A percentile compares a stretch with the other conserved stretches of the same genome.
phyloP scores from a whole-genome alignment of 2,797 vertebrate species.

The Acanthiza pusilla region DNA sequence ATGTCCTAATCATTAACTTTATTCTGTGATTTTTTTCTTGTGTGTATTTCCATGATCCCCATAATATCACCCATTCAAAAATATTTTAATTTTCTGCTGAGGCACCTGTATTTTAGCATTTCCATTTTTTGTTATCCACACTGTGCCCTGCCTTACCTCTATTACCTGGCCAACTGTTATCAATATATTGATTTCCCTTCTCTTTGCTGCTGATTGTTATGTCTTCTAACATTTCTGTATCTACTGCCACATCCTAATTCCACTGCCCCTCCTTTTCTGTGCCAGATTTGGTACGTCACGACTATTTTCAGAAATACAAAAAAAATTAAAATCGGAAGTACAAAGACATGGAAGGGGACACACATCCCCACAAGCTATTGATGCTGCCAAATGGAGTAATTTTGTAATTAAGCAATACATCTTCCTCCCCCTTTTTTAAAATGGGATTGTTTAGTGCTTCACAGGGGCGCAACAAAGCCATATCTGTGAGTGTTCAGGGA shows the following conservation, averaged over 20 bases:
- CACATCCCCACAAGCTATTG: background rate
- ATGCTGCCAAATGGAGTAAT: background rate
- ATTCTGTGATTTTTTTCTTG: background rate
- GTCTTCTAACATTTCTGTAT: background rate
- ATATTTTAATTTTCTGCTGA: background rate
- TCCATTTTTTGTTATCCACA: background rate
- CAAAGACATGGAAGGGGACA: background rate
- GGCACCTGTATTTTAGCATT: background rate
- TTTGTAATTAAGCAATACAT: background rate
- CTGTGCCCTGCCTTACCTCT: background rate
- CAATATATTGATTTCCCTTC: background rate
- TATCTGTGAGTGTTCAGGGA: background rate
- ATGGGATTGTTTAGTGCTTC: background rate
- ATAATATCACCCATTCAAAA: background rate
- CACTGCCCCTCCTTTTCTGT: background rate
- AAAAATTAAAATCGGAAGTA: background rate
- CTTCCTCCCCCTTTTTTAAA: background rate
- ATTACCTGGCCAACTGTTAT: background rate
- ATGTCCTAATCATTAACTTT: background rate
- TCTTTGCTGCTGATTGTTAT: background rate
- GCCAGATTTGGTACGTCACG: rapidly evolving
- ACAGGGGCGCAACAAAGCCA: rapidly evolving
- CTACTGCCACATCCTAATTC: background rate
- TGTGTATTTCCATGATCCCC: background rate
- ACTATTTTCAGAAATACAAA: background rate